Conservation (phyloP, 1,140 invertebrate genomes). For the Hyphantria cunea region DNA sequence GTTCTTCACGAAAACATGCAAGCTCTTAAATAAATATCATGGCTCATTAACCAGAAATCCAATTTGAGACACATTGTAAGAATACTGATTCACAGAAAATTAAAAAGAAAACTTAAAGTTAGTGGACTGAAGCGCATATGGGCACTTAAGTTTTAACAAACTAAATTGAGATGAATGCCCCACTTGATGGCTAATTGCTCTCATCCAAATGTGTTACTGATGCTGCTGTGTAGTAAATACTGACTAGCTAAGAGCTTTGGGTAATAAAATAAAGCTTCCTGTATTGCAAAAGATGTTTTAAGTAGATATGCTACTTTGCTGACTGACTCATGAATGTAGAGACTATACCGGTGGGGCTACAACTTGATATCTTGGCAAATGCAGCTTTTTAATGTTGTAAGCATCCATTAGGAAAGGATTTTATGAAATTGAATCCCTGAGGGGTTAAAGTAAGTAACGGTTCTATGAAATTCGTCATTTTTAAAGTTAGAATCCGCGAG, state of each 20-base stretch:
- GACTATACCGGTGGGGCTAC: too few relatives aligned
- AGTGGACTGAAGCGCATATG: neutral
- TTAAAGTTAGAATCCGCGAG: too few relatives aligned
- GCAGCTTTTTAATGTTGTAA: too few relatives aligned
- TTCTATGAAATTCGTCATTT: too few relatives aligned
- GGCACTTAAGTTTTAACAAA: neutral
- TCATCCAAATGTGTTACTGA: neutral
- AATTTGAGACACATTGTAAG: slow-evolving; percentile 1
- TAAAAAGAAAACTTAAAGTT: neutral
- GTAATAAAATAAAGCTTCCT: neutral
- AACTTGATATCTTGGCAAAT: too few relatives aligned
- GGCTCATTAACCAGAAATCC: neutral
- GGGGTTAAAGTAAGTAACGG: too few relatives aligned
- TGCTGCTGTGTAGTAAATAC: neutral
- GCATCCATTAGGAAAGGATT: too few relatives aligned
- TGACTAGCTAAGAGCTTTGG: neutral
- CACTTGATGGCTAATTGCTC: slow-evolving; percentile 19
- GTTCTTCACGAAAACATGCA: too few relatives aligned
- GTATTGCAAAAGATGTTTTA: neutral
- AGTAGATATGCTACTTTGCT: too few relatives aligned
- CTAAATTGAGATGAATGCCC: slow-evolving; percentile 6
- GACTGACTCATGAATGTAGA: too few relatives aligned
- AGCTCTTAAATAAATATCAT: too few relatives aligned
- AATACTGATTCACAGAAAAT: neutral
- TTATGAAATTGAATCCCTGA: too few relatives aligned